Evolutionary conservation across 2,113 vertebrate species (phyloP), one percentile per base, ranked within the genome.

Genomic region (Aspidoscelis tigris): DNA sequence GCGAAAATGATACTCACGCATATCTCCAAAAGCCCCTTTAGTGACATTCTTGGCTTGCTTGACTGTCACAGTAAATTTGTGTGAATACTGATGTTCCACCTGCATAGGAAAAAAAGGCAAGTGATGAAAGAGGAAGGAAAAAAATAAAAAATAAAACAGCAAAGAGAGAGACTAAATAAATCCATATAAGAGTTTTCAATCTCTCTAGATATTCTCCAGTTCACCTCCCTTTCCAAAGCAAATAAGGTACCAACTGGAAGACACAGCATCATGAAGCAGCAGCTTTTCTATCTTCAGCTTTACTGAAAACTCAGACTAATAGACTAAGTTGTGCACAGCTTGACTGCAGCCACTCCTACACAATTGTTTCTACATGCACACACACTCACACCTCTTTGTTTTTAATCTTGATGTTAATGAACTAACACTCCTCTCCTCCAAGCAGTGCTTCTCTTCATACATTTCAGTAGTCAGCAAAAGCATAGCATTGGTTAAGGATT

Each of bases 1-100:
- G 69, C 20, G 84, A 61, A 39, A 84, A 61, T 22, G 7, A 78
- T 90, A 98, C 99, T 99, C 93, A 99, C 98, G 92, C 94, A 99
- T 95, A 89, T 99, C 99, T 53, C 99, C 99, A 44, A 99, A 95
- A 0, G 97, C 94, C 86, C 98, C 99, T 90, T 99, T 99, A 6
- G 99, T 99, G 86, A 99, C 98, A 89, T 96, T 98, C 72, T 97
- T 96, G 70, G 99, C 99, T 85, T 91, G 92, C 83, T 96, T 89
- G 16, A 99, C 97, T 1, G 95, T 98, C 82, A 98, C 98, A 1
- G 93, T 98, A 84, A 99, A 97, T 88, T 96, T 96, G 92, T 99
- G 98, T 39, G 98, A 99, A 86, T 98, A 97, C 89, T 99, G 98
- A 88, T 99, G 98, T 33, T 99, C 98, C 89, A 99, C 99, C 99